Percentiles rank a stretch among this genome's conserved stretches.
phyloP scores from a whole-genome alignment of 30 jellyfish, hydroid and myxozoan genomes.

The Aurelia sp. region DNA sequence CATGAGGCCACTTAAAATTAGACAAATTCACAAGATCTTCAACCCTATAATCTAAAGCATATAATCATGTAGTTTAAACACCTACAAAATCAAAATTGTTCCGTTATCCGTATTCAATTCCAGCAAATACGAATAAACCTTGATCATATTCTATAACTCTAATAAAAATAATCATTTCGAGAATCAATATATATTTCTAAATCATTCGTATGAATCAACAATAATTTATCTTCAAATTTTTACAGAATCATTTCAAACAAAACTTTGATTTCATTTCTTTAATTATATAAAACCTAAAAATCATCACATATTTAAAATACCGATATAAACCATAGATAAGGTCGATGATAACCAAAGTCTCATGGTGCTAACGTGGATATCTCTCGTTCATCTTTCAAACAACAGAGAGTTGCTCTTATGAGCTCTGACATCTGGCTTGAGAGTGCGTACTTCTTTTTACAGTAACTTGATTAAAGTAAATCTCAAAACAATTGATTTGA shows the following conservation, averaged over 20 bases:
- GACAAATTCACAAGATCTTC: background rate
- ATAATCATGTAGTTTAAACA: no score
- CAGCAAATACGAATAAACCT: constrained; percentile 25
- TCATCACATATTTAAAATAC: constrained; percentile 24
- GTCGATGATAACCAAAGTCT: no score
- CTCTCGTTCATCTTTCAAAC: no score
- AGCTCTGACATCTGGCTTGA: constrained; percentile 1
- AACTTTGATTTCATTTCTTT: constrained; percentile 18
- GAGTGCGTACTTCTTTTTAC: background rate
- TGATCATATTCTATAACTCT: background rate
- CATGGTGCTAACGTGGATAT: no score
- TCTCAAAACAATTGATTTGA: constrained; percentile 41
- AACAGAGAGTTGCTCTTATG: background rate
- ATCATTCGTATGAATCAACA: constrained; percentile 45
- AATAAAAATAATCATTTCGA: constrained; percentile 1
- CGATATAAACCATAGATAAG: constrained; percentile 25
- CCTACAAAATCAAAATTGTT: no score
- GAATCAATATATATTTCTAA: constrained; percentile 39
- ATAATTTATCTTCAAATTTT: constrained; percentile 36
- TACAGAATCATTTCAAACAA: constrained; percentile 42
- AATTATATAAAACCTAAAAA: constrained; percentile 44
- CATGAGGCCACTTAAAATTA: no score
- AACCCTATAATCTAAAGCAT: no score
- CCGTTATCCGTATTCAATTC: constrained; percentile 13
- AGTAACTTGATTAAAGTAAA: constrained; percentile 48